Base-by-base conservation (phyloP, 2,888 invertebrate species). In the Athetis lepigone region DNA sequence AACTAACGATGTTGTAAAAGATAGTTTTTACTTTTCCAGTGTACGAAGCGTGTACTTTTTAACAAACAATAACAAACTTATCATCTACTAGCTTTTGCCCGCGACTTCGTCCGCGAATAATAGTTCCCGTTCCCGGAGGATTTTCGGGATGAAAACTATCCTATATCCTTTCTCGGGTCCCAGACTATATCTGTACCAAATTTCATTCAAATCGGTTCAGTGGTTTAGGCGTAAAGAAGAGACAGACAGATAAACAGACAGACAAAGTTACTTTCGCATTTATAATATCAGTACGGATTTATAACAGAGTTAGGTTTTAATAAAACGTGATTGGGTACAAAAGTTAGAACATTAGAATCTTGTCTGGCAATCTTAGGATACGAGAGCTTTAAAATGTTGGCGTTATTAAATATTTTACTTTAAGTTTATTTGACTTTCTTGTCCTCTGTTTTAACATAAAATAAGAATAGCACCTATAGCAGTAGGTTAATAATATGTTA, bases 241-340 rank as follows among this genome's bases (percentile, higher is more conserved):
- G n/a, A n/a, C n/a, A n/a, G n/a, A n/a, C n/a, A n/a, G n/a, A n/a
- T n/a, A n/a, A n/a, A n/a, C n/a, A n/a, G n/a, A n/a, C n/a, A n/a
- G n/a, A n/a, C n/a, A n/a, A n/a, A n/a, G n/a, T n/a, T n/a, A n/a
- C n/a, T n/a, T n/a, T n/a, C n/a, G n/a, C n/a, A n/a, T n/a, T n/a
- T n/a, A n/a, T n/a, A n/a, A n/a, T n/a, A n/a, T 46, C 42, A 39
- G 43, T 57, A 47, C 39, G 23, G 46, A 56, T 6, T 60, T 51
- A 57, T 39, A 45, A 43, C 39, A 27, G 51, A 62, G 49, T 60
- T 61, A 75, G 21, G 50, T 57, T 56, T 49, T 59, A 56, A 60
- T 61, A 45, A 64, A 43, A 75, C 47, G 49, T 64, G 47, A 56
- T 51, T 29, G 51, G 36, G 36, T 47, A 36, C 47, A 60, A 33